These are phyloP conservation scores for Drosophila nigritarsus DNA, from an alignment of 2,888 invertebrate species.

Conservation along the genomic window DNA sequence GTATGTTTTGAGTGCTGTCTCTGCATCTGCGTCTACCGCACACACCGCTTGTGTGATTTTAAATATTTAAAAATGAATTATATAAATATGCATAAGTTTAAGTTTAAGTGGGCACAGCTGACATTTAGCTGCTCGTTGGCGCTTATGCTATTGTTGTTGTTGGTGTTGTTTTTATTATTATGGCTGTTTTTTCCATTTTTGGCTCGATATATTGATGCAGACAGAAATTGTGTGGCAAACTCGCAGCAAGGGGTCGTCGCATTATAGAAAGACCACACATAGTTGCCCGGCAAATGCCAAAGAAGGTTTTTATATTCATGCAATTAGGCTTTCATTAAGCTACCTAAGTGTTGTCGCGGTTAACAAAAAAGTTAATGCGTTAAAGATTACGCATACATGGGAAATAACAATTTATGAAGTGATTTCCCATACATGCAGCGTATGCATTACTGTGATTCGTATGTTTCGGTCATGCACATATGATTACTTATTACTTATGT, in stretches of 20 bases:
- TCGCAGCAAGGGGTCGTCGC: conserved; percentile 40
- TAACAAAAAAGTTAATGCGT: conserved; percentile 10
- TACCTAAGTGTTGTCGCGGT: conserved; percentile 30
- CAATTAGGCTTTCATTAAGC: conserved; percentile 68
- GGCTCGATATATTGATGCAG: conserved; percentile 27
- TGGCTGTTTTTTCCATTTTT: conserved; percentile 1
- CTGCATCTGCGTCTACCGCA: not conserved
- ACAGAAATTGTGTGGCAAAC: conserved; percentile 19
- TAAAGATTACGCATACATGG: conserved; percentile 15
- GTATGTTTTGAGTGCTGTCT: conserved; percentile 59
- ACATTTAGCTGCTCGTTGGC: conserved; percentile 60
- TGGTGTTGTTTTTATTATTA: conserved; percentile 6
- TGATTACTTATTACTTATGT: not conserved
- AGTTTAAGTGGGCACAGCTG: conserved; percentile 74
- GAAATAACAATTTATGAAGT: conserved; percentile 13
- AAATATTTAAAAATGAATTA: conserved; percentile 77
- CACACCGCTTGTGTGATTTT: conserved; percentile 48
- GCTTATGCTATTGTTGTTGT: conserved; percentile 5
- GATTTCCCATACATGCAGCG: not conserved
- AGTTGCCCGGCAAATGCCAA: conserved; percentile 41
- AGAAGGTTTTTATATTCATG: conserved; percentile 55
- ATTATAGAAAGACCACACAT: conserved; percentile 37
- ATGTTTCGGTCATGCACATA: not conserved
- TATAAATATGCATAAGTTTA: conserved; percentile 78
- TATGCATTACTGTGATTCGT: not conserved